Percentiles rank a stretch among this genome's conserved stretches.
These are phyloP conservation scores for Delichon dasypus DNA, from an alignment of 2,797 vertebrate species.

Conservation along the genomic window DNA sequence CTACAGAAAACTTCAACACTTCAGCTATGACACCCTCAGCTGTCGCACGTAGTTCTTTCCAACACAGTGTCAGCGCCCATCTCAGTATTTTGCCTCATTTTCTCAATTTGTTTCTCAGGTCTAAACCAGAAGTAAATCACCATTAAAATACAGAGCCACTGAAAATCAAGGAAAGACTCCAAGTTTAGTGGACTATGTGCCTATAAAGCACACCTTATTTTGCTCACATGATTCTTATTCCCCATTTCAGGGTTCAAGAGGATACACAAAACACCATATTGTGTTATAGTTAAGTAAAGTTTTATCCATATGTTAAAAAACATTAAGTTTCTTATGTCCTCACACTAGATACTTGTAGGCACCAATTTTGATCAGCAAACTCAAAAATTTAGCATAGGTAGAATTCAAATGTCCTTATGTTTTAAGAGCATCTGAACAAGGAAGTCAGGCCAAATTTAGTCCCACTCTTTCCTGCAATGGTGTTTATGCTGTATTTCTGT, in stretches of 20 bases:
- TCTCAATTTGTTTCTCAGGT: neutral
- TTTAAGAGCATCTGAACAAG: neutral
- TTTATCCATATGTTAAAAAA: accelerated
- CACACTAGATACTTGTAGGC: neutral
- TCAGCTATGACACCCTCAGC: neutral
- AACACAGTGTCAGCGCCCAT: neutral
- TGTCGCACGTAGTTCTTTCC: neutral
- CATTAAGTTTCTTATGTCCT: accelerated
- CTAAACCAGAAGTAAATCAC: neutral
- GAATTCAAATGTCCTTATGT: neutral
- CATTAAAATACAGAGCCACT: neutral
- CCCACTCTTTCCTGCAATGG: neutral
- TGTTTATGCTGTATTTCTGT: neutral
- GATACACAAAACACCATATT: neutral
- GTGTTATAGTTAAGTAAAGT: neutral
- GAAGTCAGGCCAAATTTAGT: neutral
- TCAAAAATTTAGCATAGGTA: neutral
- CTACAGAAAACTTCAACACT: neutral
- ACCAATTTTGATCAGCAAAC: neutral
- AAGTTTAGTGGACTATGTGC: neutral
- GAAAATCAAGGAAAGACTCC: neutral
- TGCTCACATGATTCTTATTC: neutral
- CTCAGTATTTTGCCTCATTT: neutral
- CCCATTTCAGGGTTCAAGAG: neutral
- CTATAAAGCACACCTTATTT: neutral